Conservation (phyloP, 2,113 vertebrate species). For the Corythoichthys haematopterus region DNA sequence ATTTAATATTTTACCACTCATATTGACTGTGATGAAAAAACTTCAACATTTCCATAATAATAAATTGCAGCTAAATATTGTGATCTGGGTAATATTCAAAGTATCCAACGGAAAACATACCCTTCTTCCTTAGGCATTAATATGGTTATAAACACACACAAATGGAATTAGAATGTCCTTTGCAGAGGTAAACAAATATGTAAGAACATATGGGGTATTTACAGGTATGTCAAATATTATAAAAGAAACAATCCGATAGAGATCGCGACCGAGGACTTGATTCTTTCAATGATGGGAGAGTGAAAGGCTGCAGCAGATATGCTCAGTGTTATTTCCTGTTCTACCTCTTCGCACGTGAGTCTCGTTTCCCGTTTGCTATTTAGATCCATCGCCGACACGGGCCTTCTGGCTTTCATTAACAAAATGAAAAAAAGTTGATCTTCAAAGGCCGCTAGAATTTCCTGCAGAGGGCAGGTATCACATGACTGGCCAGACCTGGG, state of each 20-base stretch:
- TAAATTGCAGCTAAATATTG: too few species aligned
- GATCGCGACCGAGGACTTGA: not conserved
- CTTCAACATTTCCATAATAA: not conserved
- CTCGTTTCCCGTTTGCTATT: conserved; percentile 31
- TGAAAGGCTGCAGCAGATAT: conserved; percentile 14
- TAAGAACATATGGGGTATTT: not conserved
- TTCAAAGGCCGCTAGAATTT: conserved; percentile 70
- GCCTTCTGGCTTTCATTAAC: conserved; percentile 71
- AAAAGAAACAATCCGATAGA: not conserved
- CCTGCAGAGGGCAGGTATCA: conserved; percentile 60
- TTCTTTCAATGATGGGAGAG: conserved; percentile 10
- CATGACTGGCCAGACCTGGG: conserved; percentile 59
- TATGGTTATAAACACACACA: not conserved
- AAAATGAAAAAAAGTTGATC: conserved; percentile 62
- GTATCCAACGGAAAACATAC: not conserved
- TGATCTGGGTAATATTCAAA: not conserved
- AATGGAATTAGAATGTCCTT: not conserved
- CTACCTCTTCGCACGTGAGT: conserved; percentile 20
- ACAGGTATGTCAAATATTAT: not conserved
- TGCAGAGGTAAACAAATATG: not conserved
- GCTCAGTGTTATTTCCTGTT: conserved; percentile 21
- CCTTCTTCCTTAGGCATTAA: not conserved
- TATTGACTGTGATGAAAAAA: not conserved
- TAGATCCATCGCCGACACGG: conserved; percentile 27
- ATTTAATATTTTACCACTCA: not conserved